Evolutionary conservation across 2,113 vertebrate genomes (phyloP).

Genomic region (Cacatua alba): DNA sequence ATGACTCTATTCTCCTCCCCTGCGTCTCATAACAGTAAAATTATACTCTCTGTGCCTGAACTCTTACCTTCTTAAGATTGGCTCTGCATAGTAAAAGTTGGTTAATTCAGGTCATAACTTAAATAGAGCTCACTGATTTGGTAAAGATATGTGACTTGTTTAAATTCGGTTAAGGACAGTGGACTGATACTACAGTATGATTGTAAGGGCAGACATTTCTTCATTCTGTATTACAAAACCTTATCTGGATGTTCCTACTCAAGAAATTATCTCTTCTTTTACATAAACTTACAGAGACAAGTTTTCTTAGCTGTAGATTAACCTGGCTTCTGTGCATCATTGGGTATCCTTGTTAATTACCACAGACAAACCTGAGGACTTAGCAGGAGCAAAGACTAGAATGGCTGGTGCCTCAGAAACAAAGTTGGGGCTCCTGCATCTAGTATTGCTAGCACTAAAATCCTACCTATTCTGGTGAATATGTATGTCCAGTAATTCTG

Average conservation of each 20-base stretch:
- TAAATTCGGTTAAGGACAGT: neutral
- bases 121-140: neutral
- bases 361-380: neutral
- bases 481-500: neutral
- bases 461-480: neutral
- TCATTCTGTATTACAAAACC: neutral
- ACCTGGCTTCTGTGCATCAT: neutral
- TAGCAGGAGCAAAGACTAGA: neutral
- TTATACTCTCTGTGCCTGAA: neutral
- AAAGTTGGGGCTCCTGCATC: neutral
- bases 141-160: neutral
- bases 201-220: neutral
- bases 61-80: neutral
- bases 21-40: neutral
- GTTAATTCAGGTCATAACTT: neutral
- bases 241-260: neutral
- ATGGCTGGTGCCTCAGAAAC: neutral
- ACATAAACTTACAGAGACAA: neutral
- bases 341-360: neutral
- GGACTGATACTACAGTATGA: neutral
- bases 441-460: neutral
- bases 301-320: neutral
- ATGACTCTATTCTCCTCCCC: neutral
- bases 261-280: neutral
- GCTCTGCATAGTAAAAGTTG: neutral